Evolutionary conservation across 2,113 vertebrate species (phyloP), one percentile per base, ranked within the genome.

Genomic region (Nothocercus nigrocapillus): DNA sequence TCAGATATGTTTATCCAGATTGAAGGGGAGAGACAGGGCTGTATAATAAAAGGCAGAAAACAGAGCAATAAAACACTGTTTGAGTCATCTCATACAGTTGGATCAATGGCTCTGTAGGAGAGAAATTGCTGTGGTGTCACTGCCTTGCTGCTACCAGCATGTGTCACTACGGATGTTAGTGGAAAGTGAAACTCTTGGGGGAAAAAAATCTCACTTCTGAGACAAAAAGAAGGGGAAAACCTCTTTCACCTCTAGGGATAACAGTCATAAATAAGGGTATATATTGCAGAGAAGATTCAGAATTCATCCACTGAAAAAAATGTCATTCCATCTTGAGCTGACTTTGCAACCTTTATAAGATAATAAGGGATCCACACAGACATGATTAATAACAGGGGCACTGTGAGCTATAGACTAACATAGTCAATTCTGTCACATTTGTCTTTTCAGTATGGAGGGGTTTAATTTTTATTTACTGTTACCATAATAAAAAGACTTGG

Each of bases 211-310:
- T 69, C 69, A 85, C 84, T 96, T 96, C 75, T 89, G 73, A 94
- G 83, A 96, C 91, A 95, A 95, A 96, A 70, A 82, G 95, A 94
- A 88, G 75, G 67, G 68, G 45, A 95, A 95, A 88, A 79, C 32
- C 36, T 89, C 24, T 89, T 93, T 82, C 93, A 28, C 62, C 72
- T 70, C 80, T 63, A 72, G 75, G 25, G 10, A 79, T 53, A 88
- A 76, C 91, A 89, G 61, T 73, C 89, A 76, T 27, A 96, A 89
- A 54, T 64, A 92, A 97, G 69, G 75, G 62, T 78, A 42, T 75
- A 25, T 32, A 54, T 87, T 88, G 18, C 67, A 92, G 82, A 63
- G 85, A 95, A 94, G 90, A 93, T 77, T 70, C 74, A 95, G 92
- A 94, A 97, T 89, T 90, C 79, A 80, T 94, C 64, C 92, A 95